A percentile compares a stretch with the other conserved stretches of the same genome.
Evolutionary conservation across 2,888 invertebrate genomes (phyloP).

Genomic region (Diloba caeruleocephala): DNA sequence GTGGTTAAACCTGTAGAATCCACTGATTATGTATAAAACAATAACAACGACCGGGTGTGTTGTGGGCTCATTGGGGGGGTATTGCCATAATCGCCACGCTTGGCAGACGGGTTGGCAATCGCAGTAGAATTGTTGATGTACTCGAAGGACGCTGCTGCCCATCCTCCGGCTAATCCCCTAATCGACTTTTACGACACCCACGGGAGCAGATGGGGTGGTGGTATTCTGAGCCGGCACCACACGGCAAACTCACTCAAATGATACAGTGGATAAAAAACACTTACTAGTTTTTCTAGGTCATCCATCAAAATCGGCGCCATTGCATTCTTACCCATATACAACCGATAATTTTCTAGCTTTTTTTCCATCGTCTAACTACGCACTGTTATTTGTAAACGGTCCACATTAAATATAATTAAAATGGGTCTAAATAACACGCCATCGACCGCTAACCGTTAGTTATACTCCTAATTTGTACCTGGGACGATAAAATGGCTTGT

Average conservation of each 20-base stretch:
- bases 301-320: constrained; percentile 37
- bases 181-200: too few relatives aligned
- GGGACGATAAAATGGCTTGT: constrained; percentile 66
- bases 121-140: too few relatives aligned
- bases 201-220: too few relatives aligned
- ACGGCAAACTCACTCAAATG: background rate
- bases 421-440: constrained; percentile 67
- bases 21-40: too few relatives aligned
- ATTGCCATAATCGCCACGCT: too few relatives aligned
- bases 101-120: too few relatives aligned
- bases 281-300: constrained; percentile 7
- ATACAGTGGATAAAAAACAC: background rate
- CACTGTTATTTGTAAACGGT: constrained; percentile 71
- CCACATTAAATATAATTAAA: constrained; percentile 73
- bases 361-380: constrained; percentile 57
- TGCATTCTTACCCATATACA: constrained; percentile 41
- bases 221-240: too few relatives aligned
- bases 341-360: constrained; percentile 65
- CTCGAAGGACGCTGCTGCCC: too few relatives aligned
- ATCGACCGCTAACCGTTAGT: constrained; percentile 61
- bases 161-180: too few relatives aligned
- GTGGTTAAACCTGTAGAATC: too few relatives aligned
- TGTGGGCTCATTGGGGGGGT: too few relatives aligned
- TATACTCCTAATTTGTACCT: constrained; percentile 62
- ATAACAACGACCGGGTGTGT: too few relatives aligned